These are phyloP conservation scores for Drosophila kikkawai DNA, from an alignment of 1,140 invertebrate genomes.

Conservation along the genomic window DNA sequence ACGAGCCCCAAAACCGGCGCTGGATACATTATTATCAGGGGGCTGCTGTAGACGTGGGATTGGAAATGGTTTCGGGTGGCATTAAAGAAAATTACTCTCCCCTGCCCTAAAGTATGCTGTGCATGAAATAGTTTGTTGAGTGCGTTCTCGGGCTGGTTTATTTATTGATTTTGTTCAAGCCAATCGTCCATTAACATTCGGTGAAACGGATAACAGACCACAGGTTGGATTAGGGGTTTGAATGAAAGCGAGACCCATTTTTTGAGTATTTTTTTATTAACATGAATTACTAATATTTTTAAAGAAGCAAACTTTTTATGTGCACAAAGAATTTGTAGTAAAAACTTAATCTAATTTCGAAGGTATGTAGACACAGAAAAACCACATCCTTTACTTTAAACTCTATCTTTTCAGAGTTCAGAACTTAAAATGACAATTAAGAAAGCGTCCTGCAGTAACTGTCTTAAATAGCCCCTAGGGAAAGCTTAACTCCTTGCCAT, in stretches of 20 bases:
- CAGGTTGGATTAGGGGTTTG: background rate
- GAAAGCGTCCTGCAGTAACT: background rate
- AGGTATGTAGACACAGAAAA: no score
- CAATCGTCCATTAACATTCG: conserved; percentile 24
- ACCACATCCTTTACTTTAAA: no score
- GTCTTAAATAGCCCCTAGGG: background rate
- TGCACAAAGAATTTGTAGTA: no score
- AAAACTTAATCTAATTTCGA: no score
- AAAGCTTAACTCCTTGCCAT: background rate
- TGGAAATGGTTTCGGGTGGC: conserved; percentile 6
- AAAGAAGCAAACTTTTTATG: no score
- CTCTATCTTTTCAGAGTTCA: no score
- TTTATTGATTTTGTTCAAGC: conserved; percentile 56
- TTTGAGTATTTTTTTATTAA: no score
- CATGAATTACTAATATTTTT: no score
- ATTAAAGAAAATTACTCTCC: conserved; percentile 63
- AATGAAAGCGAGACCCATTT: background rate
- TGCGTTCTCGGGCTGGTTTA: conserved; percentile 25
- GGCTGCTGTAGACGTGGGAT: conserved; percentile 4
- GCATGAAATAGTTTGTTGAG: conserved; percentile 63
- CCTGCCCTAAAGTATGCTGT: conserved; percentile 47
- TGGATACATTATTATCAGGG: conserved; percentile 50
- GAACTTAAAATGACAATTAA: no score
- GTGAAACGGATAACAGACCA: background rate
- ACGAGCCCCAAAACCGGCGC: conserved; percentile 57